These are phyloP conservation scores for Nemotelus pantherinus DNA, from an alignment of 2,888 invertebrate genomes.

Conservation along the genomic window DNA sequence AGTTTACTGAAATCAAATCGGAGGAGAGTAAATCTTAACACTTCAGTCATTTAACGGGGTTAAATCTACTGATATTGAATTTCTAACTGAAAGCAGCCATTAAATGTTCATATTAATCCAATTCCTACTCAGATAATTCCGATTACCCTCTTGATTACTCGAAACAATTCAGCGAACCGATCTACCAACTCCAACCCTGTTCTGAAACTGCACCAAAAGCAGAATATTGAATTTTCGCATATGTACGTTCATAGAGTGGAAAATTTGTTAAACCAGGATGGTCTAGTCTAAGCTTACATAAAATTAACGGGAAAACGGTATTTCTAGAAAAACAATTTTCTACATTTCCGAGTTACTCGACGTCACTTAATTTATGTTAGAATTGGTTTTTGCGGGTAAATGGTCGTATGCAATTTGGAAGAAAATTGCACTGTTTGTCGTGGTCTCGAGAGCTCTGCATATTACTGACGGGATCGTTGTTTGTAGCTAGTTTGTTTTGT, in stretches of 20 bases:
- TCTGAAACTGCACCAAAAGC: too few species aligned
- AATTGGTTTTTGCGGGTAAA: slow-evolving; percentile 49
- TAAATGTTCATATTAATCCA: too few species aligned
- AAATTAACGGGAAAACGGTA: slow-evolving; percentile 46
- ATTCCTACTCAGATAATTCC: too few species aligned
- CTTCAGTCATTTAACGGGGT: too few species aligned
- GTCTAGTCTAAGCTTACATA: slow-evolving; percentile 36
- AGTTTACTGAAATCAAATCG: too few species aligned
- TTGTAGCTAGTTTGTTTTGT: slow-evolving; percentile 44
- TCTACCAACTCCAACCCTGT: too few species aligned
- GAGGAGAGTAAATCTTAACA: too few species aligned
- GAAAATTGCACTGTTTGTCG: slow-evolving; percentile 45
- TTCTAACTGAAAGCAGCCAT: too few species aligned
- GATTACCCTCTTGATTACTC: too few species aligned
- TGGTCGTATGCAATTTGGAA: slow-evolving; percentile 44
- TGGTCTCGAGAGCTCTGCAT: not conserved
- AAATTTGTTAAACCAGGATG: too few species aligned
- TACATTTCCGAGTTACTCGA: slow-evolving; percentile 47
- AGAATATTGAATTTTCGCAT: not conserved
- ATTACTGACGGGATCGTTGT: not conserved
- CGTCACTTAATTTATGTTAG: slow-evolving; percentile 50
- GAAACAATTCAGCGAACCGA: too few species aligned
- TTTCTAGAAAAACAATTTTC: slow-evolving; percentile 49
- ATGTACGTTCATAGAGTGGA: not conserved
- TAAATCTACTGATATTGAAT: too few species aligned